Percentiles rank a stretch among this genome's conserved stretches.
phyloP scores from a whole-genome alignment of 2,888 invertebrate genomes.

The Diabrotica balteata region DNA sequence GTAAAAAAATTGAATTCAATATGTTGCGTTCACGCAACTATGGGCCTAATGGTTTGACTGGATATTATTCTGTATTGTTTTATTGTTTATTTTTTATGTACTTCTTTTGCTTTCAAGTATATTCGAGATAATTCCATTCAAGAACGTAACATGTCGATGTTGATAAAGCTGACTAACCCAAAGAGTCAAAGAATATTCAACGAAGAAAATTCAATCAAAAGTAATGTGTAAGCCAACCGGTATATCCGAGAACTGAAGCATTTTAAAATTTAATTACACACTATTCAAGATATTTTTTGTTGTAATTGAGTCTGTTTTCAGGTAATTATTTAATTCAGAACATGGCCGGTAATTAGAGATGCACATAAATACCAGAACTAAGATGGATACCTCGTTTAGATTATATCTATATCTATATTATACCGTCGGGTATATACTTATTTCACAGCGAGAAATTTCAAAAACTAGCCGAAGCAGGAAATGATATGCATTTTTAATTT shows the following conservation, averaged over 20 bases:
- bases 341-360: conserved; percentile 21
- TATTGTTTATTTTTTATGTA: too few species aligned
- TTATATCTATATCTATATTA: conserved; percentile 22
- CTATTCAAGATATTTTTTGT: conserved; percentile 13
- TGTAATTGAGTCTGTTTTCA: conserved; percentile 24
- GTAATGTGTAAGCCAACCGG: too few species aligned
- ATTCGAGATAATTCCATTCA: too few species aligned
- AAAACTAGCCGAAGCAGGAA: conserved; percentile 10
- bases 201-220: too few species aligned
- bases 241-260: not conserved
- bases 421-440: conserved; percentile 8
- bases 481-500: conserved; percentile 9
- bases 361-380: conserved; percentile 25
- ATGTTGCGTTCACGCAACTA: too few species aligned
- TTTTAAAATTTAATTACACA: conserved; percentile 22
- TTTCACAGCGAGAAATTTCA: conserved; percentile 1
- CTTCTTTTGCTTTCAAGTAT: too few species aligned
- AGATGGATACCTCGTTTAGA: conserved; percentile 26
- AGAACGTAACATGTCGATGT: too few species aligned
- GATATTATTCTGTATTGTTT: too few species aligned
- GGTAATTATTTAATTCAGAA: conserved; percentile 29
- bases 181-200: too few species aligned
- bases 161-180: too few species aligned
- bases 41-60: too few species aligned
- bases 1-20: too few species aligned